Conservation (phyloP, 2,888 invertebrate genomes). For the Dryadula phaetusa region DNA sequence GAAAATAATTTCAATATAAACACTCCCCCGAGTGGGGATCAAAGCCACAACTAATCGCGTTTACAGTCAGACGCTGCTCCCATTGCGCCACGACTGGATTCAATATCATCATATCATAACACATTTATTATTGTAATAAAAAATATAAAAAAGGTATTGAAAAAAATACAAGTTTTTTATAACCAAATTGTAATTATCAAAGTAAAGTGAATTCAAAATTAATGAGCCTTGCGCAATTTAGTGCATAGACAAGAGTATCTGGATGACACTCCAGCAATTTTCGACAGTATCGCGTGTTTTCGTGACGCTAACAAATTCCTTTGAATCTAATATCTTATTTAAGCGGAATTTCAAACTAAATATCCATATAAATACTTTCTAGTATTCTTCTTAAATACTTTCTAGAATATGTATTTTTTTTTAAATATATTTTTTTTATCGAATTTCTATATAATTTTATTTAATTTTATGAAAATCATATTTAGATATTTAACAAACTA, state of each 20-base stretch:
- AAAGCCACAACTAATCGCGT: too few relatives aligned
- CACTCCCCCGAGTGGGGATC: too few relatives aligned
- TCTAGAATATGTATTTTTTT: too few relatives aligned
- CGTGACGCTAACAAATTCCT: constrained; percentile 8
- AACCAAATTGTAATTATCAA: background rate
- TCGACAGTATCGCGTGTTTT: background rate
- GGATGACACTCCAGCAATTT: background rate
- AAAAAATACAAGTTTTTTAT: background rate
- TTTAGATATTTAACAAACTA: too few relatives aligned
- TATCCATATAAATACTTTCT: background rate
- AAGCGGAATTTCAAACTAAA: background rate
- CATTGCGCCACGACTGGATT: too few relatives aligned
- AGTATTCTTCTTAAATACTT: background rate
- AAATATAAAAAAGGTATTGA: background rate
- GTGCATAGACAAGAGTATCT: background rate
- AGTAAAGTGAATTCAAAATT: background rate
- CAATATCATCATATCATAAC: too few relatives aligned
- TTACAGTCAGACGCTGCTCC: too few relatives aligned
- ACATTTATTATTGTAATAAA: too few relatives aligned
- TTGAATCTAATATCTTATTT: background rate
- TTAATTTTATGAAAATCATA: too few relatives aligned
- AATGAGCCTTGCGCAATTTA: background rate
- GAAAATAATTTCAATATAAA: too few relatives aligned
- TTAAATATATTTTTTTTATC: too few relatives aligned
- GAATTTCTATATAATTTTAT: too few relatives aligned